A percentile compares a stretch with the other conserved stretches of the same genome.
These are phyloP conservation scores for Gandaritis pyraliata DNA, from an alignment of 2,888 invertebrate species.

Conservation along the genomic window DNA sequence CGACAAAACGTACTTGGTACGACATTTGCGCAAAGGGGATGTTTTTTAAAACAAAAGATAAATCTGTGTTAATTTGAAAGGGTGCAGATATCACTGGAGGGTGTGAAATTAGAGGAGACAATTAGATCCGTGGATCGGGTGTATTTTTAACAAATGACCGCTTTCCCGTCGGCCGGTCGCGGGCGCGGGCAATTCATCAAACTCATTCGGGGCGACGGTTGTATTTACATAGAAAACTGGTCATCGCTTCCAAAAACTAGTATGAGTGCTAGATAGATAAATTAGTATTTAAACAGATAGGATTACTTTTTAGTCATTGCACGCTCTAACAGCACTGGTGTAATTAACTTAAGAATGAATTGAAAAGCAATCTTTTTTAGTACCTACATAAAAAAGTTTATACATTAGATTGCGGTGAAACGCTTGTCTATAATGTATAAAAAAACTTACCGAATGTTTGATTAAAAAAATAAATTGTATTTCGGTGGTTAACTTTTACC, in stretches of 20 bases:
- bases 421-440: no score
- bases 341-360: no score
- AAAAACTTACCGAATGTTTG: no score
- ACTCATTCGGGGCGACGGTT: conserved; percentile 78
- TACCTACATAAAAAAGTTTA: no score
- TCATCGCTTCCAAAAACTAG: not conserved
- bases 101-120: conserved; percentile 84
- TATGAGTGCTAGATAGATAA: no score
- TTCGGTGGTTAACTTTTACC: no score
- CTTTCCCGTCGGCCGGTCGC: conserved; percentile 50
- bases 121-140: conserved; percentile 83
- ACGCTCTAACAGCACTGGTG: no score
- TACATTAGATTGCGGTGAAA: no score
- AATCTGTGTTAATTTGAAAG: conserved; percentile 67
- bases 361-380: no score
- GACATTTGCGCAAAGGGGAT: conserved; percentile 17
- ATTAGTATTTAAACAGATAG: no score
- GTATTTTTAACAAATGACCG: conserved; percentile 85
- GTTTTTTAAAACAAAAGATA: conserved; percentile 53
- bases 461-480: no score
- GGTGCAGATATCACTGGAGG: conserved; percentile 76
- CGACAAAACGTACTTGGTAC: not conserved
- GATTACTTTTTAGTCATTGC: no score
- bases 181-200: conserved; percentile 80
- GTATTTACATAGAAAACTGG: conserved; percentile 9